These are phyloP conservation scores for Pachyrhynchus sulphureomaculatus DNA, from an alignment of 1,140 invertebrate genomes.

Conservation along the genomic window DNA sequence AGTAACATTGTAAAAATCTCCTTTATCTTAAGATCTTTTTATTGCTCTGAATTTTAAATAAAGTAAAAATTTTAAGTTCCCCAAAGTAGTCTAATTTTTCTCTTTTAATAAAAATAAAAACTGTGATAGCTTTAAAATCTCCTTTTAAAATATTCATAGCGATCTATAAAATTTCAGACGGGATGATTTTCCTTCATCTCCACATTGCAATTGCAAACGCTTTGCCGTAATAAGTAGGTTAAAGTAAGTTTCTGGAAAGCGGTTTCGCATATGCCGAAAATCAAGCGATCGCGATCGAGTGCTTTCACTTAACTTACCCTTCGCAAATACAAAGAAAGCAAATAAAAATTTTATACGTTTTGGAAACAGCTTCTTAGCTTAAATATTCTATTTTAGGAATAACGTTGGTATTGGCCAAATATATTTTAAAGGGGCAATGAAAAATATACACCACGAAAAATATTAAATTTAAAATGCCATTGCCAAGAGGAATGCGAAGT, in stretches of 20 bases:
- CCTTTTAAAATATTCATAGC: constrained; percentile 3
- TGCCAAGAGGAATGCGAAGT: too few relatives aligned
- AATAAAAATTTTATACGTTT: neutral
- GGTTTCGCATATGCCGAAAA: constrained; percentile 5
- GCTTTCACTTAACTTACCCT: constrained; percentile 1
- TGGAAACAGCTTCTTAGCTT: neutral
- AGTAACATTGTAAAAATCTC: too few relatives aligned
- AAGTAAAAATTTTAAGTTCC: too few relatives aligned
- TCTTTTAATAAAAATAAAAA: too few relatives aligned
- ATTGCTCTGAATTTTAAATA: too few relatives aligned
- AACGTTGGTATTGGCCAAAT: too few relatives aligned
- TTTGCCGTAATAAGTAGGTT: constrained; percentile 7
- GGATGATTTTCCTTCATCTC: constrained; percentile 1
- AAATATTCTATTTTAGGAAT: too few relatives aligned
- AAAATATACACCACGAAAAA: too few relatives aligned
- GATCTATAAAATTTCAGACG: neutral
- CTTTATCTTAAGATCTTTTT: too few relatives aligned
- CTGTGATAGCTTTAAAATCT: neutral
- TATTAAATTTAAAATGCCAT: too few relatives aligned
- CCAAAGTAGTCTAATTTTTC: too few relatives aligned
- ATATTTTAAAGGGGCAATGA: too few relatives aligned
- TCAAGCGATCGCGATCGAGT: constrained; percentile 2
- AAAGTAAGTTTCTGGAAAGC: constrained; percentile 1
- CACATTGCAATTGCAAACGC: neutral
- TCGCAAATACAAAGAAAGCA: neutral